Conservation (phyloP, 2,113 vertebrate species). For the Stegostoma tigrinum region DNA sequence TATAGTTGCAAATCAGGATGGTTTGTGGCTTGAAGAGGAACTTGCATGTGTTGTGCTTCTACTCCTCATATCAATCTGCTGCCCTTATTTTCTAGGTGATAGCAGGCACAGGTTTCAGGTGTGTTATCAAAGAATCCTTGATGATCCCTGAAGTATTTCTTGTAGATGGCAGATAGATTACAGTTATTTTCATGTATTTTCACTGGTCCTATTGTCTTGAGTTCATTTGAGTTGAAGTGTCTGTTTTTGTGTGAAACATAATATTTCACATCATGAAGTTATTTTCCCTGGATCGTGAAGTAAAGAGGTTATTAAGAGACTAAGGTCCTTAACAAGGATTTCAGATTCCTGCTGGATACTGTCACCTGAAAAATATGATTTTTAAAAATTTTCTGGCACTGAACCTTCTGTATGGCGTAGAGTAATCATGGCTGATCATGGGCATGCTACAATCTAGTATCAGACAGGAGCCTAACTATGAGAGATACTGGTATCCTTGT, state of each 20-base stretch:
- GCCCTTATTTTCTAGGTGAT: background rate
- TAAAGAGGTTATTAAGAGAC: background rate
- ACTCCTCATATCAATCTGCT: background rate
- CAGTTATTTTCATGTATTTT: background rate
- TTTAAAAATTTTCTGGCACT: background rate
- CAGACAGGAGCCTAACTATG: background rate
- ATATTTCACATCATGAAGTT: background rate
- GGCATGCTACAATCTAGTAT: background rate
- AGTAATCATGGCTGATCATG: background rate
- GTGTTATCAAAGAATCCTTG: too few species aligned
- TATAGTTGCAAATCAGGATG: background rate
- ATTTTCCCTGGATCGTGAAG: background rate
- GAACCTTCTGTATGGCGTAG: background rate
- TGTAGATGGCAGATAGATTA: background rate
- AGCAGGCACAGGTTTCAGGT: too few species aligned
- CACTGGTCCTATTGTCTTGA: background rate
- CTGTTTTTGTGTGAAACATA: too few species aligned
- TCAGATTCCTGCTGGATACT: background rate
- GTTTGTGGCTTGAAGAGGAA: background rate
- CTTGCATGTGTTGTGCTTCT: background rate
- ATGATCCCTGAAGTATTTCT: too few species aligned
- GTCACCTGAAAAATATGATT: background rate
- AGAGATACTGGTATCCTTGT: background rate
- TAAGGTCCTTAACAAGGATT: background rate
- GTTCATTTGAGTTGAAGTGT: too few species aligned